Base-by-base conservation (phyloP, 2,113 vertebrate species). In the Zosterops japonicus region DNA sequence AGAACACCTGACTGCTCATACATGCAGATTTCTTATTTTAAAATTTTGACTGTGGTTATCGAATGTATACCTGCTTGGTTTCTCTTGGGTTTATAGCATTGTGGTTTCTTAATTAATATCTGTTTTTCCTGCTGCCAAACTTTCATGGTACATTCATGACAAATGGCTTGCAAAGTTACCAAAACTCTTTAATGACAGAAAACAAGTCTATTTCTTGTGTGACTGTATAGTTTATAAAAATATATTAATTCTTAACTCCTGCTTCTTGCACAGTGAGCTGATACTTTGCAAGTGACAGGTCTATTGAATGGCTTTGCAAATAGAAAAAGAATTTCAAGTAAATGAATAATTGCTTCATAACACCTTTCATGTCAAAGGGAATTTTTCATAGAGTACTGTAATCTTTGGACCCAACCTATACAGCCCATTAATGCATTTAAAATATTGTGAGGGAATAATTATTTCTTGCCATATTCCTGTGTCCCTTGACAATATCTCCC, bases 381-480 rank as follows among this genome's bases (percentile, higher is more conserved):
- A 12, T 64, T 90, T 87, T 88, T 77, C 42, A 67, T 21, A 47
- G 59, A 81, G 47, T 60, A n/a, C 50, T 1, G 2, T 49, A 50
- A 83, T 94, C 52, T 91, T 92, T 96, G 82, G 59, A 90, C 90
- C 63, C 71, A 88, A 63, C 23, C 55, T 91, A 33, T 90, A 72
- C 75, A 90, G 71, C 65, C 86, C 77, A 83, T 84, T 83, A 92
- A 72, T 69, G 25, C 22, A 33, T 87, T 77, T 90, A 86, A 95
- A 89, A 88, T 80, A 39, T 63, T 87, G 52, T 83, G 80, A 94
- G 50, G 44, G 42, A 39, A 49, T 96, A 97, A 93, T 91, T 92
- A 96, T 79, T 46, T 90, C 88, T 69, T 88, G 65, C 52, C 23
- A 8, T 68, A 68, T 83, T 94, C 77, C 68, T 70, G 10, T 92